Evolutionary conservation across 2,888 invertebrate genomes (phyloP).

Genomic region (Plagodis pulveraria): DNA sequence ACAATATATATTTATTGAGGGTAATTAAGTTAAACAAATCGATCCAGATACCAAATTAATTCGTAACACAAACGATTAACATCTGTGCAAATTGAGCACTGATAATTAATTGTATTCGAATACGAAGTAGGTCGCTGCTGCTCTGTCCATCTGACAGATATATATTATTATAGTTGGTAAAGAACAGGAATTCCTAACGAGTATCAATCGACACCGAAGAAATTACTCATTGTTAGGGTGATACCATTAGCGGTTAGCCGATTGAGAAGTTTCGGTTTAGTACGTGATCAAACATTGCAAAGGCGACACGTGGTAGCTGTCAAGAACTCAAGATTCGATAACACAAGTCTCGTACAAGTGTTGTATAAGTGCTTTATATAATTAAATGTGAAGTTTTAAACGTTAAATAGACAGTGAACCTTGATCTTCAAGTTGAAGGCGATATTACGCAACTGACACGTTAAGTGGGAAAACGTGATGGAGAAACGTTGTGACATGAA

Average conservation of each 20-base stretch:
- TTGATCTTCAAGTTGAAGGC: conserved; percentile 51
- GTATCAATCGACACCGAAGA: conserved; percentile 43
- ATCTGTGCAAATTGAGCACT: conserved; percentile 45
- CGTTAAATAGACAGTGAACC: conserved; percentile 43
- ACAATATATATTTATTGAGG: conserved; percentile 20
- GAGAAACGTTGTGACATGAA: conserved; percentile 63
- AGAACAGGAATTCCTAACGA: not conserved
- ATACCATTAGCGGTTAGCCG: conserved; percentile 56
- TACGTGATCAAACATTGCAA: conserved; percentile 63
- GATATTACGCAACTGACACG: conserved; percentile 48
- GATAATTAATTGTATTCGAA: conserved; percentile 20
- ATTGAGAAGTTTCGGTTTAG: conserved; percentile 58
- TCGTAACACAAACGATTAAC: conserved; percentile 39
- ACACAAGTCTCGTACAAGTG: conserved; percentile 26
- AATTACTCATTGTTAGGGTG: conserved; percentile 46
- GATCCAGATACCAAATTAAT: conserved; percentile 28
- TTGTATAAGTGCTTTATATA: conserved; percentile 38
- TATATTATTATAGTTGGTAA: not conserved
- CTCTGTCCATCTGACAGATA: conserved; percentile 29
- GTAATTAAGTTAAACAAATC: conserved; percentile 34
- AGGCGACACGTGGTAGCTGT: conserved; percentile 63
- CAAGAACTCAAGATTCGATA: conserved; percentile 42
- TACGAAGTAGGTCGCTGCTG: conserved; percentile 46
- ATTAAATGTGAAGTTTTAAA: conserved; percentile 38
- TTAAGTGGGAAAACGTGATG: conserved; percentile 45